Percentiles rank a stretch among this genome's conserved stretches.
phyloP scores from a whole-genome alignment of 2,797 vertebrate species.

The Astyanax mexicanus region DNA sequence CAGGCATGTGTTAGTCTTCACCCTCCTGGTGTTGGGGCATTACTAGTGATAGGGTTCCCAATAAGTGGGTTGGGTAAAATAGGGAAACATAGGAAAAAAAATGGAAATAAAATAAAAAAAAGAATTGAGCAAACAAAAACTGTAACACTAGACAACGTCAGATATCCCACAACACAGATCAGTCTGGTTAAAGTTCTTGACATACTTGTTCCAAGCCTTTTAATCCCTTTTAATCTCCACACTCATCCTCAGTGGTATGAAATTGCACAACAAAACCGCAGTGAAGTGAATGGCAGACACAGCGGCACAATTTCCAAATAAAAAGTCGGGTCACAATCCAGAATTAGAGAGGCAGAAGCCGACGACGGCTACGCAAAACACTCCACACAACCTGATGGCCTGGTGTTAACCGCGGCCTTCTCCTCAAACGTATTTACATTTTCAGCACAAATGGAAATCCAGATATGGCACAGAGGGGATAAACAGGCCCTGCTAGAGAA shows the following conservation, averaged over 20 bases:
- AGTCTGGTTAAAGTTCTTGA: not conserved
- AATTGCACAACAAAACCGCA: not conserved
- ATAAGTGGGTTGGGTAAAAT: too few relatives aligned
- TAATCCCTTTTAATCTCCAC: not conserved
- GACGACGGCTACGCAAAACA: constrained; percentile 39
- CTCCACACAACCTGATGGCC: constrained; percentile 31
- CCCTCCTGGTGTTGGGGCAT: too few relatives aligned
- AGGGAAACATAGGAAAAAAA: too few relatives aligned
- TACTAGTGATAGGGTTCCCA: too few relatives aligned
- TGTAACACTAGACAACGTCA: not conserved
- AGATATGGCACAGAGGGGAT: constrained; percentile 54
- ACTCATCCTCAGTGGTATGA: not conserved
- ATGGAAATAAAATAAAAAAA: too few relatives aligned
- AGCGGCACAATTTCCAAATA: constrained; percentile 9
- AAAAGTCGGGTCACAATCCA: constrained; percentile 34
- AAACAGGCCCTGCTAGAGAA: constrained; percentile 53
- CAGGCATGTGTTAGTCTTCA: too few relatives aligned
- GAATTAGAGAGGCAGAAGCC: constrained; percentile 43
- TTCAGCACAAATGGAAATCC: constrained; percentile 60
- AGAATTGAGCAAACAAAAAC: too few relatives aligned
- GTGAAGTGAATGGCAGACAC: not conserved
- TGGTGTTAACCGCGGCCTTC: constrained; percentile 47
- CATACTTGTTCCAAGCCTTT: not conserved
- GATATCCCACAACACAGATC: not conserved
- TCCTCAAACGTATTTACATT: constrained; percentile 62